These are phyloP conservation scores for Orchesella flavescens DNA, from an alignment of 2,888 invertebrate genomes.

Conservation along the genomic window DNA sequence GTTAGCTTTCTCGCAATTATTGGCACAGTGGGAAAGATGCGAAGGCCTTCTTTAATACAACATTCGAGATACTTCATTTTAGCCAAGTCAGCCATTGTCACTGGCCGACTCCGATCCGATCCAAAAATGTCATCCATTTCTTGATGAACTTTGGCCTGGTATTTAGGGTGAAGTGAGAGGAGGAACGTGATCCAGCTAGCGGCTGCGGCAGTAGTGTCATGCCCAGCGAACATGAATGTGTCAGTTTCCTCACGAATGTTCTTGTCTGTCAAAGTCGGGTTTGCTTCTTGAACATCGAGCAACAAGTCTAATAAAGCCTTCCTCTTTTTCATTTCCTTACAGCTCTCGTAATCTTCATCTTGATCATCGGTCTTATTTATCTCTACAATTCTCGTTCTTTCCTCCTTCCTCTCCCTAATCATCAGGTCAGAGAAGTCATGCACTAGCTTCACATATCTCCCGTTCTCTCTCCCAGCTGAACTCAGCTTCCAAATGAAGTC, in stretches of 20 bases:
- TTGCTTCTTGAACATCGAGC: conserved; percentile 76
- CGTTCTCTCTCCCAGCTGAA: conserved; percentile 75
- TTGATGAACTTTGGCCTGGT: conserved; percentile 52
- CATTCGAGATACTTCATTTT: conserved; percentile 74
- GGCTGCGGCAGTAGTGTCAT: conserved; percentile 60
- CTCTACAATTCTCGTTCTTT: too few relatives aligned
- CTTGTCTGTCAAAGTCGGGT: conserved; percentile 80
- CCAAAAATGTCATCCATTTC: conserved; percentile 64
- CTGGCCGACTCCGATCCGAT: conserved; percentile 35
- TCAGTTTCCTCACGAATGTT: conserved; percentile 86
- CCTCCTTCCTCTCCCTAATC: conserved; percentile 47
- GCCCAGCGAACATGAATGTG: conserved; percentile 82
- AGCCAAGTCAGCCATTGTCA: conserved; percentile 73
- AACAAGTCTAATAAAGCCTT: conserved; percentile 77
- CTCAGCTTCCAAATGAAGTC: conserved; percentile 76
- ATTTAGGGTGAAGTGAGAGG: conserved; percentile 59
- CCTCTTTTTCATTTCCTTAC: conserved; percentile 69
- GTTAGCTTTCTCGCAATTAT: conserved; percentile 73
- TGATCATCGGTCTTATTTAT: conserved; percentile 21
- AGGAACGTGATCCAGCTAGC: conserved; percentile 64
- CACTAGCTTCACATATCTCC: conserved; percentile 75
- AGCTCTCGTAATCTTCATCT: not conserved
- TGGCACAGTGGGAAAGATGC: conserved; percentile 75
- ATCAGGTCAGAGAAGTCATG: conserved; percentile 76
- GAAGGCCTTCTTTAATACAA: conserved; percentile 74